These are phyloP conservation scores for Xylophagus ater DNA, from an alignment of 2,888 invertebrate species.

Conservation along the genomic window DNA sequence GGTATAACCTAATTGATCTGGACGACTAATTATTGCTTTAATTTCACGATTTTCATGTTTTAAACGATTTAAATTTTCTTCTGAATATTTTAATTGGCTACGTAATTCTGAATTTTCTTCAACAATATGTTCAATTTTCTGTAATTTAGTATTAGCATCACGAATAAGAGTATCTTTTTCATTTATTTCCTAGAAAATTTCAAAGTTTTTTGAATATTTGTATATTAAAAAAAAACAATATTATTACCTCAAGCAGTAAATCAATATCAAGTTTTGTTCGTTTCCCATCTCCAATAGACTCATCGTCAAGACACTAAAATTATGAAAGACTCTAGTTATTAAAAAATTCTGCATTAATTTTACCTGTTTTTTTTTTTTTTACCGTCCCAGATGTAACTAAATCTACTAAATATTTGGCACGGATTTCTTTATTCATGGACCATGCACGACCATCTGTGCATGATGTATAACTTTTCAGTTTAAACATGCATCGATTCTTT, in stretches of 20 bases:
- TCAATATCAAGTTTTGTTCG: not conserved
- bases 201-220: too few species aligned
- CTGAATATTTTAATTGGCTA: conserved; percentile 6
- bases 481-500: conserved; percentile 8
- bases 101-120: conserved; percentile 8
- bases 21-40: conserved; percentile 6
- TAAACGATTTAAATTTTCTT: conserved; percentile 4
- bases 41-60: conserved; percentile 9
- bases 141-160: conserved; percentile 7
- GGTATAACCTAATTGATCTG: not conserved
- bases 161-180: conserved; percentile 8
- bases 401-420: conserved; percentile 31
- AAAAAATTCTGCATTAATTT: not conserved
- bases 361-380: not conserved
- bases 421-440: conserved; percentile 27
- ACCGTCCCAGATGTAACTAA: conserved; percentile 28
- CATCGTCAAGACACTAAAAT: not conserved
- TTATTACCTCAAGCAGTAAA: too few species aligned
- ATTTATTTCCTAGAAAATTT: too few species aligned
- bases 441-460: conserved; percentile 31
- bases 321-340: not conserved
- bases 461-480: conserved; percentile 30
- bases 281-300: not conserved
- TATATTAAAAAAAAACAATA: too few species aligned
- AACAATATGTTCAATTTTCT: conserved; percentile 8